phyloP scores from a whole-genome alignment of 1,140 invertebrate species.

The Euglossa dilemma region DNA sequence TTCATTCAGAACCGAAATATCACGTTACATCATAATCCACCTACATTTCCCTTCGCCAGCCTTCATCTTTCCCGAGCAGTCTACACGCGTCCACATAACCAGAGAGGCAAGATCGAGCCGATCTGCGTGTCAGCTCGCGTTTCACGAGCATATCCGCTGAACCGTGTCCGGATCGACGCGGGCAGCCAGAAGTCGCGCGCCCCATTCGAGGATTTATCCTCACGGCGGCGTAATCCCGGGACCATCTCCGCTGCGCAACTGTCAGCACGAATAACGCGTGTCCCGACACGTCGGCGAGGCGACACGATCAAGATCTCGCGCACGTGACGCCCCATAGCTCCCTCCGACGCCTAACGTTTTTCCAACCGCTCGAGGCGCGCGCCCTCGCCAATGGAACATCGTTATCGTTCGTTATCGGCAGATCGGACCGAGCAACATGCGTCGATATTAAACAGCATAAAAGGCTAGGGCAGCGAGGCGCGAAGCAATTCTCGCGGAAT shows the following conservation, averaged over 20 bases:
- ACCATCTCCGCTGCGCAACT: slow-evolving; percentile 68
- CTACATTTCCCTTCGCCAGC: not conserved
- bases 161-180: slow-evolving; percentile 44
- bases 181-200: slow-evolving; percentile 56
- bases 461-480: slow-evolving; percentile 51
- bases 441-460: slow-evolving; percentile 64
- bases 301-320: slow-evolving; percentile 69
- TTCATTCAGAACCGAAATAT: not conserved
- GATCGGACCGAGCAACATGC: slow-evolving; percentile 63
- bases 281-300: slow-evolving; percentile 51
- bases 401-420: slow-evolving; percentile 68
- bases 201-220: slow-evolving; percentile 63
- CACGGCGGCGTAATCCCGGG: slow-evolving; percentile 62
- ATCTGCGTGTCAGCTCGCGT: slow-evolving; percentile 46
- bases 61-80: not conserved
- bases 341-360: not conserved
- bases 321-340: slow-evolving; percentile 34
- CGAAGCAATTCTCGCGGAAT: slow-evolving; percentile 60
- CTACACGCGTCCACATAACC: not conserved
- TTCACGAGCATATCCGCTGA: slow-evolving; percentile 48
- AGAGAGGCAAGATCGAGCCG: slow-evolving; percentile 2
- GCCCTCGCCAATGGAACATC: slow-evolving; percentile 51
- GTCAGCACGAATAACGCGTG: slow-evolving; percentile 63
- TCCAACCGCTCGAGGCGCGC: slow-evolving; percentile 22
- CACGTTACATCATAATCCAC: not conserved